Conservation (phyloP, 2,113 vertebrate species). For the Formicarius rufipectus region DNA sequence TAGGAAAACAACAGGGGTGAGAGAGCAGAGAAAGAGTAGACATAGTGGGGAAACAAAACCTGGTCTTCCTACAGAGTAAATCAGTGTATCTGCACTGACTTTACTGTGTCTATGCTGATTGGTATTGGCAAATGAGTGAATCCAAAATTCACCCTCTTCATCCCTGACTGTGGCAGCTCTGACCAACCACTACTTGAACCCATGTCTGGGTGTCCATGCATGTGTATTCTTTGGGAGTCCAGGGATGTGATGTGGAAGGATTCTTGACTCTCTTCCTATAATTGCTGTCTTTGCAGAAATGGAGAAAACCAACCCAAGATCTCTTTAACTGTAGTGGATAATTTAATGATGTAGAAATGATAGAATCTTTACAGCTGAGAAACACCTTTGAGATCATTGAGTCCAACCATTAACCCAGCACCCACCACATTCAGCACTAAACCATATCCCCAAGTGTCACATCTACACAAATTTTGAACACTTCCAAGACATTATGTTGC, state of each 20-base stretch:
- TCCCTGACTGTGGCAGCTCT: neutral
- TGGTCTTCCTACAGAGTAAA: neutral
- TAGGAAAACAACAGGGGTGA: neutral
- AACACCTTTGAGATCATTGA: neutral
- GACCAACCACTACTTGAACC: neutral
- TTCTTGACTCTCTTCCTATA: neutral
- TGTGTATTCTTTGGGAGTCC: neutral
- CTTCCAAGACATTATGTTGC: neutral
- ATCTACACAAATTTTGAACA: neutral
- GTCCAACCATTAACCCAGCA: neutral
- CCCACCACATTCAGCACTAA: neutral
- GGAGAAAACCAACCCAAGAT: neutral
- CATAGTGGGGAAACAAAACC: neutral
- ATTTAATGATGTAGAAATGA: neutral
- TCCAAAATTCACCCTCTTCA: neutral
- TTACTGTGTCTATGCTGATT: neutral
- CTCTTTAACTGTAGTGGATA: neutral
- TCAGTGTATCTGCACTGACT: neutral
- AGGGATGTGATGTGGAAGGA: neutral
- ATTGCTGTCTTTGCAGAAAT: neutral
- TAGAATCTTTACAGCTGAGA: neutral
- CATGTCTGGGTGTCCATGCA: fast-evolving
- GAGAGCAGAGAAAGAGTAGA: neutral
- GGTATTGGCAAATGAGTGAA: neutral
- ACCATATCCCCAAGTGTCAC: neutral